Evolutionary conservation across 2,888 invertebrate genomes (phyloP).

Genomic region (Spisula solida): DNA sequence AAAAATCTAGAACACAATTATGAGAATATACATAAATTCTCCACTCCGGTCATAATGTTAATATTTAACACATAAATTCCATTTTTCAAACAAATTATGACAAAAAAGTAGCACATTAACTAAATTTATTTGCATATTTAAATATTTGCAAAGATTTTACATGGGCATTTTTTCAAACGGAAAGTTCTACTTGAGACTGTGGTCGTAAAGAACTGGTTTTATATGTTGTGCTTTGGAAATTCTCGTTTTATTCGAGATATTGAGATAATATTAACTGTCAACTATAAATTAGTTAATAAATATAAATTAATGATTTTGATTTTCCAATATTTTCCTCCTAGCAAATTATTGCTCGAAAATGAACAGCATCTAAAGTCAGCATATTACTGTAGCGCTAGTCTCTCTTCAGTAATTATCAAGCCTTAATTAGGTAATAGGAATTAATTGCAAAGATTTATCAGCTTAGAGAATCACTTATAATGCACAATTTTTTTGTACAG

Average conservation of each 20-base stretch:
- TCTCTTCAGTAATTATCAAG: too few relatives aligned
- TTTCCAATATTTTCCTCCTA: not conserved
- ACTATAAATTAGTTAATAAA: not conserved
- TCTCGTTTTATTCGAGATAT: not conserved
- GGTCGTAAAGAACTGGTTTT: not conserved
- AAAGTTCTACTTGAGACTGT: not conserved
- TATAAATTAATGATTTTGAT: not conserved
- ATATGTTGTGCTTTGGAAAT: not conserved
- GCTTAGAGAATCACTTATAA: too few relatives aligned
- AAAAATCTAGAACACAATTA: not conserved
- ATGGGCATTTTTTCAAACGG: not conserved
- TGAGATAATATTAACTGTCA: too few relatives aligned
- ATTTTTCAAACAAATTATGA: not conserved
- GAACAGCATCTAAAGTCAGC: too few relatives aligned
- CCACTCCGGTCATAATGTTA: not conserved
- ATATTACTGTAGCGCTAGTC: too few relatives aligned
- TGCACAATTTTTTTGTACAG: too few relatives aligned
- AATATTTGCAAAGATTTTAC: not conserved
- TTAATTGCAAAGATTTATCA: too few relatives aligned
- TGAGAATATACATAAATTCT: not conserved
- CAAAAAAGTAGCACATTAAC: not conserved
- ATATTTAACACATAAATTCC: conserved; percentile 21
- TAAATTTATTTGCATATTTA: conserved; percentile 15
- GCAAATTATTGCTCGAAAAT: too few relatives aligned
- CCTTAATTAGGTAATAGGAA: too few relatives aligned